Conservation (phyloP, 2,113 vertebrate species). For the Hoplias malabaricus region DNA sequence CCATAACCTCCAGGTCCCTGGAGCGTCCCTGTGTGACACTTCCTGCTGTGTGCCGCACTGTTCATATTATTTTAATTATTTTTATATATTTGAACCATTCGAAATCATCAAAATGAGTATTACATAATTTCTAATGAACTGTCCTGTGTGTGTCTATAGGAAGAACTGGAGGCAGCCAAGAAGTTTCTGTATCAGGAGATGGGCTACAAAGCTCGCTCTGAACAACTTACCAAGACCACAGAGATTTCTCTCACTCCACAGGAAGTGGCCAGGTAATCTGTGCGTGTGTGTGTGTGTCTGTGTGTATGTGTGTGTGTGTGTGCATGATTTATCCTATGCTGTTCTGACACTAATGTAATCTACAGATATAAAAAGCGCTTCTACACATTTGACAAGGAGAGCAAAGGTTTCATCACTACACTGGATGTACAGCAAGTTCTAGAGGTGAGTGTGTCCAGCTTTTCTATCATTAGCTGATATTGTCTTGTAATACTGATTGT, state of each 20-base stretch:
- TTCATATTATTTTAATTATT: no score
- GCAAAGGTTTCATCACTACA: constrained; percentile 94
- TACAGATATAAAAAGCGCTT: constrained; percentile 94
- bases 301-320: neutral
- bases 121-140: neutral
- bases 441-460: constrained; percentile 71
- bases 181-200: constrained; percentile 93
- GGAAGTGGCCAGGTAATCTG: constrained; percentile 83
- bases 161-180: constrained; percentile 83
- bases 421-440: constrained; percentile 91
- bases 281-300: constrained; percentile 1
- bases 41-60: no score
- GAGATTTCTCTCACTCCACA: constrained; percentile 84
- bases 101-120: neutral
- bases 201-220: constrained; percentile 94
- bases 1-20: no score
- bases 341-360: neutral
- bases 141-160: constrained; percentile 65
- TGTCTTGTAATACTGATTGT: no score
- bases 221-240: constrained; percentile 84
- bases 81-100: no score
- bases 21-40: no score
- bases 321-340: neutral
- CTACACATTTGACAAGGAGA: constrained; percentile 92
- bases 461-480: neutral